Evolutionary conservation across 2,113 vertebrate genomes (phyloP).

Genomic region (Mugil cephalus): DNA sequence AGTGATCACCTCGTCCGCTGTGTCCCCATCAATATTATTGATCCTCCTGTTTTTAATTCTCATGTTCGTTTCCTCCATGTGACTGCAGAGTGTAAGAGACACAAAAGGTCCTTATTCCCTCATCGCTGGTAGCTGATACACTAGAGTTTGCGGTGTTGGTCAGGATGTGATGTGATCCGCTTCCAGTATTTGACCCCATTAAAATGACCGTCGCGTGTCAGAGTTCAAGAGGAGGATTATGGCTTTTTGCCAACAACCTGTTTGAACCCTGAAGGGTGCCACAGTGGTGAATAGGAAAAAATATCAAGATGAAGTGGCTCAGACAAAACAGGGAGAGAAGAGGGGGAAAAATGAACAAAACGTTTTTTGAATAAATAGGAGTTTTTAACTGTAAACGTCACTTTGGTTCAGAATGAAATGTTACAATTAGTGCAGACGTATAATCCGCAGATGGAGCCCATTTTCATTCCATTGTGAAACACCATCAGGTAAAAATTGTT

Average conservation of each 20-base stretch:
- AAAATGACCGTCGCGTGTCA: slow-evolving; percentile 60
- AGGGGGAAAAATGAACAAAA: neutral
- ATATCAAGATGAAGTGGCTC: slow-evolving; percentile 42
- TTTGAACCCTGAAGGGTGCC: slow-evolving; percentile 63
- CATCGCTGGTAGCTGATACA: slow-evolving; percentile 2
- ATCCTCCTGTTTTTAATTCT: slow-evolving; percentile 59
- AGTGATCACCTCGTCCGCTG: slow-evolving; percentile 24
- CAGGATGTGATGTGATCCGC: slow-evolving; percentile 61
- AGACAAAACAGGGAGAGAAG: slow-evolving; percentile 1
- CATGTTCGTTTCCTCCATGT: slow-evolving; percentile 59
- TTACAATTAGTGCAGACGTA: neutral
- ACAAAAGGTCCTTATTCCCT: slow-evolving; percentile 22
- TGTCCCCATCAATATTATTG: slow-evolving; percentile 62
- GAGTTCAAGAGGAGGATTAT: slow-evolving; percentile 75
- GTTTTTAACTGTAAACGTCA: neutral
- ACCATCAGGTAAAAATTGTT: too few species aligned
- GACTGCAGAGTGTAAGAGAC: slow-evolving; percentile 38
- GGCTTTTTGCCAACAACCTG: slow-evolving; percentile 52
- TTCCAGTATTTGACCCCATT: slow-evolving; percentile 70
- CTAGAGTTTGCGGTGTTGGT: slow-evolving; percentile 28
- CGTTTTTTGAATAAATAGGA: neutral
- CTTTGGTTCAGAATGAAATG: neutral
- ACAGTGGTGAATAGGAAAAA: slow-evolving; percentile 49
- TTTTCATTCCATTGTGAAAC: too few species aligned
- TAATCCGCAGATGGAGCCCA: too few species aligned